Conservation (phyloP, 2,888 invertebrate species). For the Nomada ruficornis region DNA sequence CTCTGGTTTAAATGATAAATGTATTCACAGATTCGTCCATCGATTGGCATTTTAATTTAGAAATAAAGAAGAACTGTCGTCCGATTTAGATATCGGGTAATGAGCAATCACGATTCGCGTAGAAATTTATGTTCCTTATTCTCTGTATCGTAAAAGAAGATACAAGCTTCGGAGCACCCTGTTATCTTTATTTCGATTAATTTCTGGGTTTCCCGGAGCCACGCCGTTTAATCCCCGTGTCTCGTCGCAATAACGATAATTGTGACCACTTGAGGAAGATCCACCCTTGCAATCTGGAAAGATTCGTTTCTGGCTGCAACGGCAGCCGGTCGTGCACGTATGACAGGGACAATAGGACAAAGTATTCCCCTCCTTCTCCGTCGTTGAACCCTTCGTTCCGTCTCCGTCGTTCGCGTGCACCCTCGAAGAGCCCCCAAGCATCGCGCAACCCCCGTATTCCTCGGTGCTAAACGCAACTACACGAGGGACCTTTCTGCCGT, state of each 20-base stretch:
- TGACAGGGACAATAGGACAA: slow-evolving; percentile 60
- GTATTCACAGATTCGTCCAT: too few species aligned
- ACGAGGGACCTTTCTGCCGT: slow-evolving; percentile 80
- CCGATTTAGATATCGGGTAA: too few species aligned
- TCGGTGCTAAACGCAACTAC: slow-evolving; percentile 81
- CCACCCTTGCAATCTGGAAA: slow-evolving; percentile 43
- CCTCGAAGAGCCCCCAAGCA: slow-evolving; percentile 70
- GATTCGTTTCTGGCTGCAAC: slow-evolving; percentile 38
- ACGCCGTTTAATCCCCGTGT: slow-evolving; percentile 11
- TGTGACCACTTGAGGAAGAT: slow-evolving; percentile 42
- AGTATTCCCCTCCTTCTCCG: slow-evolving; percentile 53
- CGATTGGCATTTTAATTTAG: too few species aligned
- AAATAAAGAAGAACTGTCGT: too few species aligned
- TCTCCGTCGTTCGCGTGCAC: slow-evolving; percentile 69
- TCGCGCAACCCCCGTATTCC: slow-evolving; percentile 78
- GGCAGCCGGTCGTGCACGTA: slow-evolving; percentile 47
- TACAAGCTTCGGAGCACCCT: not conserved
- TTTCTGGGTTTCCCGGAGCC: not conserved
- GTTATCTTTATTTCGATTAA: not conserved
- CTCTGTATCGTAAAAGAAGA: not conserved
- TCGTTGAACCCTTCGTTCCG: slow-evolving; percentile 49
- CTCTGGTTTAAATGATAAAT: too few species aligned
- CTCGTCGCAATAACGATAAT: slow-evolving; percentile 46
- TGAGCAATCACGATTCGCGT: too few species aligned
- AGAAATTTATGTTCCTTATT: not conserved